Evolutionary conservation across 1,140 invertebrate genomes (phyloP).

Genomic region (Brachionus calyciflorus): DNA sequence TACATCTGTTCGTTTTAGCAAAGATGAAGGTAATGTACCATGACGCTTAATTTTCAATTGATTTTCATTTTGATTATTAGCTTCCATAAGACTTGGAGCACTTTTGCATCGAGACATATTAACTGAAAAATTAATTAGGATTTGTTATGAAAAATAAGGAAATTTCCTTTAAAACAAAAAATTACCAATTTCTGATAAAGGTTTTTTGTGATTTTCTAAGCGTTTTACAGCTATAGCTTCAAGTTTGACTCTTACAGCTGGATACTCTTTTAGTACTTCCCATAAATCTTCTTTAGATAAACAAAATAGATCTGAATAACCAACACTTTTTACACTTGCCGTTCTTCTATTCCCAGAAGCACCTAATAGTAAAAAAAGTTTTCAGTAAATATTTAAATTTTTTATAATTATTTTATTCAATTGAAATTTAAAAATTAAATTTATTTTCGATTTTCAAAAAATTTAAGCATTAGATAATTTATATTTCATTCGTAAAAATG

Average conservation of each 20-base stretch:
- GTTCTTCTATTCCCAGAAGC: slow-evolving; percentile 46
- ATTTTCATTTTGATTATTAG: slow-evolving; percentile 56
- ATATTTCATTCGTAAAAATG: too few relatives aligned
- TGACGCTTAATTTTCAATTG: not conserved
- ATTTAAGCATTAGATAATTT: too few relatives aligned
- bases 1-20: slow-evolving; percentile 30
- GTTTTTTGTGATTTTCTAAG: slow-evolving; percentile 89
- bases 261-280: slow-evolving; percentile 98
- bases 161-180: not conserved
- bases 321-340: slow-evolving; percentile 79
- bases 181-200: slow-evolving; percentile 82
- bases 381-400: not conserved
- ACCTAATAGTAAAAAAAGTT: not conserved
- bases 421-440: too few relatives aligned
- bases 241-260: slow-evolving; percentile 86
- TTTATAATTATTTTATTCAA: too few relatives aligned
- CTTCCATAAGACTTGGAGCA: slow-evolving; percentile 88
- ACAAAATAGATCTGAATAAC: slow-evolving; percentile 96
- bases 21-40: slow-evolving; percentile 20
- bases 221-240: slow-evolving; percentile 94
- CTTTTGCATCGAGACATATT: slow-evolving; percentile 88
- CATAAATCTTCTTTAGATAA: slow-evolving; percentile 98
- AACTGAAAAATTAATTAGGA: slow-evolving; percentile 68
- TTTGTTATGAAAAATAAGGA: not conserved
- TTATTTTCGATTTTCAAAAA: too few relatives aligned